Conservation (phyloP, 2,888 invertebrate genomes). For the Eristalis arbustorum region DNA sequence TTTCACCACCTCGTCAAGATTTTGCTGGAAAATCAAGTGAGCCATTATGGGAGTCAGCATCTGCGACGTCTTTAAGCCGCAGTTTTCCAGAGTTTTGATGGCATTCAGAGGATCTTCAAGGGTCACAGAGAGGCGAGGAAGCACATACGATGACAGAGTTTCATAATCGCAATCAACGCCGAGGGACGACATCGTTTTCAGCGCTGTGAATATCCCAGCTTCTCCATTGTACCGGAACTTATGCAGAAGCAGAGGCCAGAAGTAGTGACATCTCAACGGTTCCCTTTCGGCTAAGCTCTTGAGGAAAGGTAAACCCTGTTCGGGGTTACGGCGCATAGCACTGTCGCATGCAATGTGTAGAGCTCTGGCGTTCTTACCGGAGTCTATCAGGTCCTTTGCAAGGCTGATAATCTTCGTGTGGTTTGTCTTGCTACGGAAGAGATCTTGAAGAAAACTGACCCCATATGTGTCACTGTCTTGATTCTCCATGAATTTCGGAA, state of each 20-base stretch:
- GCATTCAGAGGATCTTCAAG: conserved; percentile 74
- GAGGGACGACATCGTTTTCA: conserved; percentile 82
- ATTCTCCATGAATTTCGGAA: conserved; percentile 75
- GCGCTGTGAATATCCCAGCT: conserved; percentile 81
- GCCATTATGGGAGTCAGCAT: conserved; percentile 74
- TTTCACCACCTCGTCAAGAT: conserved; percentile 72
- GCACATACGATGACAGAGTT: conserved; percentile 82
- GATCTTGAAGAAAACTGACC: conserved; percentile 82
- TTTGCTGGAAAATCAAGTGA: conserved; percentile 75
- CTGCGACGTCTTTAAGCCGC: conserved; percentile 75
- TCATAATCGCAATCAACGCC: conserved; percentile 82
- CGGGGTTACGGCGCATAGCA: conserved; percentile 80
- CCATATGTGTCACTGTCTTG: conserved; percentile 83
- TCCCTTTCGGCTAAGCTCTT: conserved; percentile 74
- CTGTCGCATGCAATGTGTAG: conserved; percentile 82
- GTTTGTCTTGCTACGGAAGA: conserved; percentile 82
- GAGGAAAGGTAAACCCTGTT: conserved; percentile 72
- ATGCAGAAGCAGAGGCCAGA: conserved; percentile 84
- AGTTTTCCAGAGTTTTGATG: conserved; percentile 74
- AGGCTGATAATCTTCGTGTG: conserved; percentile 76
- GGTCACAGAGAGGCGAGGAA: conserved; percentile 80
- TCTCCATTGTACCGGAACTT: conserved; percentile 82
- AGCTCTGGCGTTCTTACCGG: conserved; percentile 75
- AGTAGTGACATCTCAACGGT: conserved; percentile 83
- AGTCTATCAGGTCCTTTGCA: conserved; percentile 73